Evolutionary conservation across 2,797 vertebrate species (phyloP).

Genomic region (Fistularia commersonii): DNA sequence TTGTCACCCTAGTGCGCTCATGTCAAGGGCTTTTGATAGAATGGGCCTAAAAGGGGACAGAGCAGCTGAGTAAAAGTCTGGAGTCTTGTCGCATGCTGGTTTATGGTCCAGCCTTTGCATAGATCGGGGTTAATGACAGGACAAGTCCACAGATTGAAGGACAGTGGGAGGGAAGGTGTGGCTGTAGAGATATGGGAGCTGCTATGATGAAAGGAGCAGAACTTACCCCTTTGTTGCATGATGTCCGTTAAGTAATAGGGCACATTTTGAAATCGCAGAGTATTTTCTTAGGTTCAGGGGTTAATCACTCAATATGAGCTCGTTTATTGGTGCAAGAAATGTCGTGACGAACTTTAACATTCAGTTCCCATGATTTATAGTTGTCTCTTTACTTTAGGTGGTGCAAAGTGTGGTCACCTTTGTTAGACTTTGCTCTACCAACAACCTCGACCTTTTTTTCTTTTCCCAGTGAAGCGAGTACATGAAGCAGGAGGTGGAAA

Average conservation of each 20-base stretch:
- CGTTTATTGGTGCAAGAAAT: too few relatives aligned
- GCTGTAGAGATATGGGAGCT: constrained; percentile 53
- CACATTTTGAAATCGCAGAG: too few relatives aligned
- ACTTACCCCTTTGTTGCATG: constrained; percentile 29
- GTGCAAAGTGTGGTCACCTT: neutral
- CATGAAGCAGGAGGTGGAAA: neutral
- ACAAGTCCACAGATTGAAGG: constrained; percentile 27
- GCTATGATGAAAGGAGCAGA: constrained; percentile 48
- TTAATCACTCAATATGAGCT: too few relatives aligned
- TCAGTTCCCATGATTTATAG: too few relatives aligned
- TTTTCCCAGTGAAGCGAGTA: neutral
- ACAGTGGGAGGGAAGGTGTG: constrained; percentile 52
- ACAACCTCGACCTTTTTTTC: neutral
- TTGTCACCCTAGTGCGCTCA: constrained; percentile 31
- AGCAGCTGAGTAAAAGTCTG: constrained; percentile 29
- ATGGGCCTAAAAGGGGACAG: constrained; percentile 1
- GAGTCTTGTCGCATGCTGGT: constrained; percentile 43
- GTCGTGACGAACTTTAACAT: too few relatives aligned
- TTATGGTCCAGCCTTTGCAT: constrained; percentile 39
- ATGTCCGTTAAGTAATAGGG: too few relatives aligned
- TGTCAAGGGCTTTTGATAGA: constrained; percentile 24
- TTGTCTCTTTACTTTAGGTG: too few relatives aligned
- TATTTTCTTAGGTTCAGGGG: too few relatives aligned
- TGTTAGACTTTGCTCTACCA: neutral
- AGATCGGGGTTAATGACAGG: constrained; percentile 47